Evolutionary conservation across 2,113 vertebrate genomes (phyloP).

Genomic region (Spermophilus dauricus): DNA sequence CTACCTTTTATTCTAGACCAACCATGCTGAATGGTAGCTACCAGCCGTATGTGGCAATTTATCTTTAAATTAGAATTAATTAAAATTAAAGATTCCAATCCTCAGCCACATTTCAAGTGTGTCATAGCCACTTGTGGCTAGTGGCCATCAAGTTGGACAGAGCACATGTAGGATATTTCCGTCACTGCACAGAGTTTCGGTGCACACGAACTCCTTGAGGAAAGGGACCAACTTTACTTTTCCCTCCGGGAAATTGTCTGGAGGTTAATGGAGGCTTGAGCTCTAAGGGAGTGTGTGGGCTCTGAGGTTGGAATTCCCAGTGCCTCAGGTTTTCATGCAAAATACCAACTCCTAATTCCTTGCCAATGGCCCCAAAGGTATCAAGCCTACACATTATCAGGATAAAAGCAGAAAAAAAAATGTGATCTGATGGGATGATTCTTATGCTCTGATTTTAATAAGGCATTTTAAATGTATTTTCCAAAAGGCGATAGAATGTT

Average conservation of each 20-base stretch:
- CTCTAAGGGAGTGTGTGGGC: background rate
- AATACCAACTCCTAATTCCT: background rate
- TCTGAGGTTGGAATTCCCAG: background rate
- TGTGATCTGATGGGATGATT: background rate
- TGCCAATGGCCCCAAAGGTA: background rate
- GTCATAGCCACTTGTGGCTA: background rate
- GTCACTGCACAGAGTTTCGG: background rate
- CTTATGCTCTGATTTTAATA: background rate
- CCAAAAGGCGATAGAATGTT: constrained; percentile 32
- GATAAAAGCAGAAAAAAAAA: background rate
- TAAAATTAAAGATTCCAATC: background rate
- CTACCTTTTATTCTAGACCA: background rate
- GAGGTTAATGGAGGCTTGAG: background rate
- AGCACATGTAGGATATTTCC: background rate
- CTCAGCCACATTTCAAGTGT: background rate
- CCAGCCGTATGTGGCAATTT: background rate
- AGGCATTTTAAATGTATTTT: constrained; percentile 26
- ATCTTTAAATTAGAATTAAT: constrained; percentile 36
- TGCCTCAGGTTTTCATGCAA: constrained; percentile 2
- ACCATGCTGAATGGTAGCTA: background rate
- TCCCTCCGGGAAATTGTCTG: background rate
- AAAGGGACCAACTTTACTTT: background rate
- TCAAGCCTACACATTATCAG: constrained; percentile 44
- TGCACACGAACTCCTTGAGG: background rate
- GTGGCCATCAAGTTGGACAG: background rate